Evolutionary conservation across 2,113 vertebrate species (phyloP).

Genomic region (Sporophila hypoxantha): DNA sequence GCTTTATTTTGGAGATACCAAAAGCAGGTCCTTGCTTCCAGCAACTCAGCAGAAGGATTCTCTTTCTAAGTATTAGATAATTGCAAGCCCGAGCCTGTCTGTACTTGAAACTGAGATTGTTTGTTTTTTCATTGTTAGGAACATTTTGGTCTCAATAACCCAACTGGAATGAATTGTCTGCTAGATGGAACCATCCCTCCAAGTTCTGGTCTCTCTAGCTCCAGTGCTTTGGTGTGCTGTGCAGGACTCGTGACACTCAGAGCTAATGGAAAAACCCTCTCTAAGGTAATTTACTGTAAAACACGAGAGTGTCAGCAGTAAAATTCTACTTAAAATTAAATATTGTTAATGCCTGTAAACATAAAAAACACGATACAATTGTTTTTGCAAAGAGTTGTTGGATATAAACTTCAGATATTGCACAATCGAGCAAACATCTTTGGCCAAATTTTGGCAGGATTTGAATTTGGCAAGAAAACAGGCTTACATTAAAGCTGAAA

Average conservation of each 20-base stretch:
- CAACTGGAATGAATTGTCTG: constrained; percentile 87
- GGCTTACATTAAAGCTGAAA: constrained; percentile 61
- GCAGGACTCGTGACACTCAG: constrained; percentile 84
- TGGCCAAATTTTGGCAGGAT: constrained; percentile 55
- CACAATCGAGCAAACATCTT: constrained; percentile 11
- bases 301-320: constrained; percentile 29
- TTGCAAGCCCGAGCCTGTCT: constrained; percentile 57
- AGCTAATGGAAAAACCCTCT: constrained; percentile 82
- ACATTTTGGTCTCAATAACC: constrained; percentile 74
- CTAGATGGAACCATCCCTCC: constrained; percentile 91
- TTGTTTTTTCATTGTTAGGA: constrained; percentile 76
- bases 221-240: constrained; percentile 93
- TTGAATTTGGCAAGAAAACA: constrained; percentile 50
- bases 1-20: constrained; percentile 30
- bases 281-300: constrained; percentile 80
- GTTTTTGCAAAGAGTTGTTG: constrained; percentile 51
- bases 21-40: constrained; percentile 46
- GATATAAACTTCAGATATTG: constrained; percentile 57
- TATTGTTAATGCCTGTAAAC: constrained; percentile 49
- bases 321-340: constrained; percentile 51
- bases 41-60: constrained; percentile 31
- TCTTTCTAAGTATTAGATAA: constrained; percentile 62
- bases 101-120: constrained; percentile 44
- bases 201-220: constrained; percentile 92
- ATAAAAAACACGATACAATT: constrained; percentile 53